Conservation (phyloP, 2,113 vertebrate species). For the Gobio gobio region DNA sequence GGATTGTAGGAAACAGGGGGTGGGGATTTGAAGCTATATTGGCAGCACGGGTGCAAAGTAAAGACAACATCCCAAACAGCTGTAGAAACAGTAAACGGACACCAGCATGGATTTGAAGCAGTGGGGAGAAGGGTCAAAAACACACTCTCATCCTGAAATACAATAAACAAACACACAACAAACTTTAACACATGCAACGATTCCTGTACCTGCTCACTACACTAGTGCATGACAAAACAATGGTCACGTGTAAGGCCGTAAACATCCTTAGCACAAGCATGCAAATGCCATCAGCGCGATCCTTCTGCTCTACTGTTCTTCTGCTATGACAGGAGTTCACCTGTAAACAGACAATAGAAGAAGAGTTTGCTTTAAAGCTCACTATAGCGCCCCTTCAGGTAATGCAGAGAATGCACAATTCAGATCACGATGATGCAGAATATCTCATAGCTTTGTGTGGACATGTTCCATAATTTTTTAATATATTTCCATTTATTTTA, state of each 20-base stretch:
- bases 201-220: neutral
- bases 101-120: slow-evolving; percentile 52
- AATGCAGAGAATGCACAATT: neutral
- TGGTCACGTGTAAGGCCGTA: neutral
- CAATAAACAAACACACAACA: slow-evolving; percentile 54
- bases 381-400: neutral
- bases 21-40: slow-evolving; percentile 40
- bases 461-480: neutral
- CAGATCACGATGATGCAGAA: neutral
- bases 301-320: neutral
- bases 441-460: neutral
- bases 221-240: neutral
- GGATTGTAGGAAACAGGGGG: slow-evolving; percentile 25
- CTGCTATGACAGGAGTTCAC: neutral
- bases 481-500: neutral
- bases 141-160: slow-evolving; percentile 54
- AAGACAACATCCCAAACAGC: slow-evolving; percentile 74
- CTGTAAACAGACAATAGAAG: neutral
- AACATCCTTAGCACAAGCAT: neutral
- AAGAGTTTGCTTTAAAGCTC: neutral
- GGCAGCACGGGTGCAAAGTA: slow-evolving; percentile 57
- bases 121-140: slow-evolving; percentile 60
- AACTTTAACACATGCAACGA: neutral
- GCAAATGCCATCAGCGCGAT: neutral
- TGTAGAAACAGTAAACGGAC: slow-evolving; percentile 76